Evolutionary conservation across 2,797 vertebrate genomes (phyloP), one percentile per base, ranked within the genome.

Genomic region (Danio albolineatus): DNA sequence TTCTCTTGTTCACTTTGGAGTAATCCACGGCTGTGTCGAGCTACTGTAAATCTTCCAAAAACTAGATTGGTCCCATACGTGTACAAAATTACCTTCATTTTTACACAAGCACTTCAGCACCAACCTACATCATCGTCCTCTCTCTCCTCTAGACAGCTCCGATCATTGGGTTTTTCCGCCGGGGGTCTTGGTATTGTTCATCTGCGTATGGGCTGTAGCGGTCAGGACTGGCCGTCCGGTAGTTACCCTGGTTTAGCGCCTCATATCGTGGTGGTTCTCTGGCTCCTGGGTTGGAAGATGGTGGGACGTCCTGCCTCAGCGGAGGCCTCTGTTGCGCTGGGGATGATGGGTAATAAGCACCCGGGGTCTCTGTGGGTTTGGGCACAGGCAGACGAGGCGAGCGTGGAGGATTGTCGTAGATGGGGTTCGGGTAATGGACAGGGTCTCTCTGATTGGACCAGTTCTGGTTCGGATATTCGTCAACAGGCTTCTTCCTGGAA

Each of bases 131-230:
- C n/a, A n/a, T n/a, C n/a, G 1, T 28, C 14, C 36, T 64, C 28
- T 13, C 44, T 10, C 16, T 36, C 56, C 5, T 57, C 88, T 96
- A 98, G 84, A 98, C 96, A 0, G 96, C 96, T 49, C 94, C 96
- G 7, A 97, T 97, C 93, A 96, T 84, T 19, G 95, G 89, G 84
- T 95, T 96, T 89, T 97, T 98, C 86, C 95, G 93, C 78, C 95
- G 90, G 4, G 94, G 93, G 73, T 96, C 95, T 16, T 93, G 93
- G 17, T 91, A 90, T 1, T 83, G 81, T 0, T 86, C 71, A 0
- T 94, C 91, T 19, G 83, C 84, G 79, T 96, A 95, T 6, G 73
- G 28, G 28, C 85, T 86, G 78, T 95, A 95, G 44, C 76, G 90
- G 4, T 96, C 95, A 0, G 94, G 92, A 76, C 85, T 91, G 83